phyloP scores from a whole-genome alignment of 2,113 vertebrate genomes.

The Limnothrissa miodon region DNA sequence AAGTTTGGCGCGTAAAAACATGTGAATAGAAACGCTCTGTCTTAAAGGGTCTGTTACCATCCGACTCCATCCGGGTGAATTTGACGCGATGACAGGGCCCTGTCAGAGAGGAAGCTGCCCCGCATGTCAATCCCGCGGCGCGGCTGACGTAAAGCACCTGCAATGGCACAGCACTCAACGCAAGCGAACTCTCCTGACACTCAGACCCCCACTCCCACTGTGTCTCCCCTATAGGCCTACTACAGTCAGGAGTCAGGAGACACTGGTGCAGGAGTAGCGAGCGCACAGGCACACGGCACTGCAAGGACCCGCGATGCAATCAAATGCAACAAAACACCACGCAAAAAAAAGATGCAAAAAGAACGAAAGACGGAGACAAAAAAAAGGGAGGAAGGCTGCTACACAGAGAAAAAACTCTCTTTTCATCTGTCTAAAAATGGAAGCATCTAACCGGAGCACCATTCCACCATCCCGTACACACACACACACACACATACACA shows the following conservation, averaged over 20 bases:
- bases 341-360: not conserved
- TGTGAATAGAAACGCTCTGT: not conserved
- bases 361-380: not conserved
- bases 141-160: not conserved
- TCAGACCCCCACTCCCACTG: not conserved
- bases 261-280: no score
- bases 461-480: no score
- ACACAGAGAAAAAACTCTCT: no score
- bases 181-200: not conserved
- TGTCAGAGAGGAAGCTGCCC: not conserved
- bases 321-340: no score
- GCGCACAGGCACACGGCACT: not conserved
- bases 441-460: no score
- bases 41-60: not conserved
- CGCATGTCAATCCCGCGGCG: not conserved
- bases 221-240: not conserved
- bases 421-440: no score
- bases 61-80: not conserved
- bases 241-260: not conserved
- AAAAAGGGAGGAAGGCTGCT: no score
- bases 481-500: not conserved
- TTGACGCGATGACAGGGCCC: not conserved
- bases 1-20: not conserved
- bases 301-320: no score
- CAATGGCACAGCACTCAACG: not conserved